A percentile compares a stretch with the other conserved stretches of the same genome.
phyloP scores from a whole-genome alignment of 2,888 invertebrate species.

The Nebria brevicollis region DNA sequence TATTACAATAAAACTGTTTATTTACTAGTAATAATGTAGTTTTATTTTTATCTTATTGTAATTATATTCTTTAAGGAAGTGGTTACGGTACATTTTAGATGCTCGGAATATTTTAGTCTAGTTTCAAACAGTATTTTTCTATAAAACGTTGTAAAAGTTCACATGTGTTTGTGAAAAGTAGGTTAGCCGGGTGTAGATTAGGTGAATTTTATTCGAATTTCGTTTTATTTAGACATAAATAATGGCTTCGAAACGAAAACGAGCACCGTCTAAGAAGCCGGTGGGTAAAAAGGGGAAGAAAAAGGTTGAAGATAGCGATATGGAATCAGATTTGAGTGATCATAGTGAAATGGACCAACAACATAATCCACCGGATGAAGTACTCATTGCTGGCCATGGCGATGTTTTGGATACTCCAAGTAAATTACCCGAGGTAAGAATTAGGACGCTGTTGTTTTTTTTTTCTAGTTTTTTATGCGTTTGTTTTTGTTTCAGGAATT shows the following conservation, averaged over 20 bases:
- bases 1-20: conserved; percentile 15
- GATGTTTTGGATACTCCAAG: conserved; percentile 68
- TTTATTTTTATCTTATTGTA: conserved; percentile 13
- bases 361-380: conserved; percentile 65
- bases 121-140: not conserved
- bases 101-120: not conserved
- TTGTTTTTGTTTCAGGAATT: conserved; percentile 63
- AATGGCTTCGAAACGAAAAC: conserved; percentile 61
- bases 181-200: conserved; percentile 27
- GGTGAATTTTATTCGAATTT: not conserved
- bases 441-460: not conserved
- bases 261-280: conserved; percentile 58
- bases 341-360: conserved; percentile 59
- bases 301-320: conserved; percentile 60
- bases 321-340: conserved; percentile 62
- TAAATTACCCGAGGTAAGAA: conserved; percentile 70
- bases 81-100: conserved; percentile 2
- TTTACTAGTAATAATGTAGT: conserved; percentile 29
- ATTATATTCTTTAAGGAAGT: conserved; percentile 4
- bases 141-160: conserved; percentile 13
- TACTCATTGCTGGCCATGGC: conserved; percentile 65
- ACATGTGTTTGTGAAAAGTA: conserved; percentile 36
- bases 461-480: conserved; percentile 4
- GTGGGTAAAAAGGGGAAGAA: conserved; percentile 58
- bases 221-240: conserved; percentile 14